These are phyloP conservation scores for Streblospio benedicti DNA, from an alignment of 1,140 invertebrate genomes.

Conservation along the genomic window DNA sequence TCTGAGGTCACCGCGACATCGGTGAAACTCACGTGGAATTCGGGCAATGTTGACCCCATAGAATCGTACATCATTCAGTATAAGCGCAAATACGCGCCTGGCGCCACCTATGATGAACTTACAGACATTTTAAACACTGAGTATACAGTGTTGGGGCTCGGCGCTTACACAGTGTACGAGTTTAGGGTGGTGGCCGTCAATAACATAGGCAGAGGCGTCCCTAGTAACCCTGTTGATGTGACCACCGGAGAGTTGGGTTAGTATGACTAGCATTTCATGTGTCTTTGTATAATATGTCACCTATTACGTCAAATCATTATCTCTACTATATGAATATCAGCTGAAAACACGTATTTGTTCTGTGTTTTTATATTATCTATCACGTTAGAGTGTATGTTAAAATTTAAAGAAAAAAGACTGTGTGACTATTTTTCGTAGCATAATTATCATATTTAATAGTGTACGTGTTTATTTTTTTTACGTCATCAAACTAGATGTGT, in stretches of 20 bases:
- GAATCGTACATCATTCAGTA: slow-evolving; percentile 92
- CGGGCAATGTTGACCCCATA: slow-evolving; percentile 67
- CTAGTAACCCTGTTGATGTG: slow-evolving; percentile 73
- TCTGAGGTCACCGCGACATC: slow-evolving; percentile 88
- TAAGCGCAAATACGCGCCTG: slow-evolving; percentile 73
- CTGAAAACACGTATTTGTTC: too few species aligned
- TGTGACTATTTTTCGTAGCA: too few species aligned
- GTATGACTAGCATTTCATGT: slow-evolving; percentile 38
- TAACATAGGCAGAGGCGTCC: slow-evolving; percentile 77
- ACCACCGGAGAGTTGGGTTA: slow-evolving; percentile 94
- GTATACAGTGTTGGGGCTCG: slow-evolving; percentile 77
- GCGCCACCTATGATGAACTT: slow-evolving; percentile 56
- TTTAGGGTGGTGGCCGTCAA: slow-evolving; percentile 92
- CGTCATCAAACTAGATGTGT: too few species aligned
- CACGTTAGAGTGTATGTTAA: too few species aligned
- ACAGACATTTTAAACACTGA: slow-evolving; percentile 84
- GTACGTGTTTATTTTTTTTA: too few species aligned
- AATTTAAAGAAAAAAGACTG: too few species aligned
- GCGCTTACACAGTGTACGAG: slow-evolving; percentile 89
- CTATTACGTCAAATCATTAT: too few species aligned
- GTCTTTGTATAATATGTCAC: not conserved
- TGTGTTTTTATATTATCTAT: too few species aligned
- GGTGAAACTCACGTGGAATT: slow-evolving; percentile 81
- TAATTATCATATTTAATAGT: too few species aligned
- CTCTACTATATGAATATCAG: too few species aligned